Base-by-base conservation (phyloP, 2,888 invertebrate species). In the Hipparchia sbordonii region DNA sequence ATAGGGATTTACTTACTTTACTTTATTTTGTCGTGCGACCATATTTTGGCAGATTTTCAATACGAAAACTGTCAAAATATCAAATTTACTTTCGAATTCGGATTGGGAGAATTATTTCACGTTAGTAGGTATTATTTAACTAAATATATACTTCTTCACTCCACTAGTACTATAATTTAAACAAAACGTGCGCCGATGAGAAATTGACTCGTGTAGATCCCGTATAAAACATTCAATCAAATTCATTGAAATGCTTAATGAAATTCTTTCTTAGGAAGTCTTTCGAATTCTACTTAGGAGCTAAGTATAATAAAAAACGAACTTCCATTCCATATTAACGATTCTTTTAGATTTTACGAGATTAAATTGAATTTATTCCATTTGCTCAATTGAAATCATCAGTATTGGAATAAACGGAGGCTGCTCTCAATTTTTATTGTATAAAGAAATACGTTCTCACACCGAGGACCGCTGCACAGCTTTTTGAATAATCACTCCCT, bases 291-390 rank as follows among this genome's bases (percentile, higher is more conserved):
- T 72, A 33, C 59, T 56, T 57, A 46, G 10, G 63, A 33, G 59
- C 70, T 63, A 13, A 63, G 62, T 23, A 39, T 74, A 70, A 60
- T 70, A 65, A 67, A 71, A 70, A 70, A 67, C n/a, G 57, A 61
- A 51, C 62, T 62, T 62, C 59, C 66, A 70, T 13, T 62, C 59
- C 54, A 23, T 63, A 66, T 60, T 68, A 62, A 71, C 59, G 60
- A 60, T 67, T 67, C 62, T 57, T 66, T 71, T 52, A 51, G 68
- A 69, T 69, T 74, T 69, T 62, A 70, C 56, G 61, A 73, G 62
- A 70, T 74, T 74, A 67, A 72, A 74, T 70, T 70, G 52, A 67
- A 72, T 67, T 71, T 54, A 65, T 69, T 74, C 52, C 69, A n/a
- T 62, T 67, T 51, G 65, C 13, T 39, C 60, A 65, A 74, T 74